Evolutionary conservation across 2,113 vertebrate species (phyloP).

Genomic region (Gnathonemus longibarbis): DNA sequence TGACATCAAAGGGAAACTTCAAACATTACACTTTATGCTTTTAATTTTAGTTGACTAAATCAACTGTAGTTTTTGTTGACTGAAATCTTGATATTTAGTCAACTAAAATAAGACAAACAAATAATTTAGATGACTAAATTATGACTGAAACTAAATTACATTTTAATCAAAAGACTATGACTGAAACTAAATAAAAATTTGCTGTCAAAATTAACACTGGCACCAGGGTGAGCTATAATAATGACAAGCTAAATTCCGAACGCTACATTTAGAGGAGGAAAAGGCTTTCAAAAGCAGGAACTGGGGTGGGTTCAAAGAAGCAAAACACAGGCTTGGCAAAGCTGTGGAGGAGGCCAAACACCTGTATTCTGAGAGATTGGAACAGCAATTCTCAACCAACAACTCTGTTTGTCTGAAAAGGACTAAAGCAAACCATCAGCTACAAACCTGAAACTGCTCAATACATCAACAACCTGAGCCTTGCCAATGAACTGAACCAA

Average conservation of each 20-base stretch:
- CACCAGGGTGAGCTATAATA: neutral
- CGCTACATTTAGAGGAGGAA: neutral
- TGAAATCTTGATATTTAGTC: too few species aligned
- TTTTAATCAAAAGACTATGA: too few species aligned
- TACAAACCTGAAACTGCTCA: neutral
- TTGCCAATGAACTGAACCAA: neutral
- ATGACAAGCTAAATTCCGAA: neutral
- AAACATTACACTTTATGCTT: too few species aligned
- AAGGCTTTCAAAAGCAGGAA: neutral
- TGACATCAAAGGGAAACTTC: too few species aligned
- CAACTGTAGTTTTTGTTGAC: too few species aligned
- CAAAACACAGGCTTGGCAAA: neutral
- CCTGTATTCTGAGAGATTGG: neutral
- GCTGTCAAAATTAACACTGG: too few species aligned
- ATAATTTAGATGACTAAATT: too few species aligned
- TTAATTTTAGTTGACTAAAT: too few species aligned
- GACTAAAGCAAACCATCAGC: neutral
- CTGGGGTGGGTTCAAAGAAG: neutral
- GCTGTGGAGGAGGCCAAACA: neutral
- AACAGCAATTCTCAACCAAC: neutral
- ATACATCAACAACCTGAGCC: neutral
- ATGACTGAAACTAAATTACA: too few species aligned
- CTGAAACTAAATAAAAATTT: too few species aligned
- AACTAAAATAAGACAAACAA: too few species aligned
- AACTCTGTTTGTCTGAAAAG: neutral